These are phyloP conservation scores for Propithecus coquereli DNA, from an alignment of 2,113 vertebrate genomes.

Conservation along the genomic window DNA sequence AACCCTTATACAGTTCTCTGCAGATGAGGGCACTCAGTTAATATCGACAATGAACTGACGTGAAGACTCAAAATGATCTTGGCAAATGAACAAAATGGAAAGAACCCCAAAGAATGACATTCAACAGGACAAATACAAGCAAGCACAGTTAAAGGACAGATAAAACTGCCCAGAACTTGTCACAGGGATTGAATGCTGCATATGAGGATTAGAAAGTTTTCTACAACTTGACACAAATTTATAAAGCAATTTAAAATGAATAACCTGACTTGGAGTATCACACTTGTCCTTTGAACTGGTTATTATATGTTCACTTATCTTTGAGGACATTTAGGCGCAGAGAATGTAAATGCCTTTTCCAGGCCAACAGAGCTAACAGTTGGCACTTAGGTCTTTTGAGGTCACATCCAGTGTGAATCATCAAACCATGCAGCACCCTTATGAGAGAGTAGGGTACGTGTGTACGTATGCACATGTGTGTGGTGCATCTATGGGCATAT, in stretches of 20 bases:
- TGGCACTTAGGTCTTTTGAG: neutral
- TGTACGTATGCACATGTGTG: no score
- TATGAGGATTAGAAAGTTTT: neutral
- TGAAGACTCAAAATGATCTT: neutral
- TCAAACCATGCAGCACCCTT: neutral
- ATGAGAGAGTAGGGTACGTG: no score
- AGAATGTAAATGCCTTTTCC: neutral
- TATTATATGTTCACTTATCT: neutral
- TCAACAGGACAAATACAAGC: neutral
- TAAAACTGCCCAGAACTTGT: neutral
- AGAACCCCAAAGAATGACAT: neutral
- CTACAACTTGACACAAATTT: neutral
- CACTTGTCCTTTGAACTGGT: neutral
- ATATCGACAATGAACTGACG: neutral
- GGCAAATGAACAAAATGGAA: neutral
- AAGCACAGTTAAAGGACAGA: neutral
- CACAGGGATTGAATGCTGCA: neutral
- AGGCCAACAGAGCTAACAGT: neutral
- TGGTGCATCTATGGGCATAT: neutral
- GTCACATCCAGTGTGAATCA: neutral
- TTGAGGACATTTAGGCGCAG: neutral
- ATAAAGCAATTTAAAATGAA: neutral
- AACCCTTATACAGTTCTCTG: neutral
- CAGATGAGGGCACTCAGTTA: neutral
- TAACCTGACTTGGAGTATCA: neutral